Evolutionary conservation across 2,888 invertebrate genomes (phyloP).

Genomic region (Agonopterix arenella): DNA sequence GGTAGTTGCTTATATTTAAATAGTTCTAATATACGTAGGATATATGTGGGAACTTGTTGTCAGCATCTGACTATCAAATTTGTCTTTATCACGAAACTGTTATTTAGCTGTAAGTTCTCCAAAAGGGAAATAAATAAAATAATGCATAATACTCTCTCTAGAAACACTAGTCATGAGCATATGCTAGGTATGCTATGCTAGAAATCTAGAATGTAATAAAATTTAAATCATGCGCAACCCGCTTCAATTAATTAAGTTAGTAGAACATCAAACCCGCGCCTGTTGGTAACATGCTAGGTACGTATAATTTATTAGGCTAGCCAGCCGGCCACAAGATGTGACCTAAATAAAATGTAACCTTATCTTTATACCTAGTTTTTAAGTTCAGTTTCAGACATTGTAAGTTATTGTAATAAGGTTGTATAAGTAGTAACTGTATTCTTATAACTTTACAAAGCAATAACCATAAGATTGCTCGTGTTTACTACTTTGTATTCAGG

Average conservation of each 20-base stretch:
- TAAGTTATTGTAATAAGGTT: background rate
- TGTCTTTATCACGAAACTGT: too few relatives aligned
- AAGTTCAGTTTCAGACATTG: background rate
- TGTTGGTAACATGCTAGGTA: conserved; percentile 14
- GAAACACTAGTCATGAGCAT: too few relatives aligned
- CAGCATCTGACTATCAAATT: too few relatives aligned
- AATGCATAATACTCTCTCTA: too few relatives aligned
- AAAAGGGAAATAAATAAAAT: too few relatives aligned
- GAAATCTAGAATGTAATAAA: too few relatives aligned
- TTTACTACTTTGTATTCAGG: too few relatives aligned
- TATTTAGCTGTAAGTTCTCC: too few relatives aligned
- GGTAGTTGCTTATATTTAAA: too few relatives aligned
- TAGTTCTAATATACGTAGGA: too few relatives aligned
- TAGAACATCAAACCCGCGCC: conserved; percentile 24
- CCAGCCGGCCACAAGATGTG: conserved; percentile 26
- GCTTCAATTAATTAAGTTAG: conserved; percentile 36
- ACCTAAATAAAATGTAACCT: conserved; percentile 13
- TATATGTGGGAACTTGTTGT: too few relatives aligned
- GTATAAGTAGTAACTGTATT: background rate
- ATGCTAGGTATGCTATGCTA: too few relatives aligned
- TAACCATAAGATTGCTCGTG: background rate
- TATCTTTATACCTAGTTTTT: conserved; percentile 13
- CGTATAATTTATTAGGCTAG: conserved; percentile 36
- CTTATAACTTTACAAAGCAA: background rate
- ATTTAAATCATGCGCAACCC: conserved; percentile 4